A percentile compares a stretch with the other conserved stretches of the same genome.
These are phyloP conservation scores for Eulimnadia texana DNA, from an alignment of 1,140 invertebrate species.

Conservation along the genomic window DNA sequence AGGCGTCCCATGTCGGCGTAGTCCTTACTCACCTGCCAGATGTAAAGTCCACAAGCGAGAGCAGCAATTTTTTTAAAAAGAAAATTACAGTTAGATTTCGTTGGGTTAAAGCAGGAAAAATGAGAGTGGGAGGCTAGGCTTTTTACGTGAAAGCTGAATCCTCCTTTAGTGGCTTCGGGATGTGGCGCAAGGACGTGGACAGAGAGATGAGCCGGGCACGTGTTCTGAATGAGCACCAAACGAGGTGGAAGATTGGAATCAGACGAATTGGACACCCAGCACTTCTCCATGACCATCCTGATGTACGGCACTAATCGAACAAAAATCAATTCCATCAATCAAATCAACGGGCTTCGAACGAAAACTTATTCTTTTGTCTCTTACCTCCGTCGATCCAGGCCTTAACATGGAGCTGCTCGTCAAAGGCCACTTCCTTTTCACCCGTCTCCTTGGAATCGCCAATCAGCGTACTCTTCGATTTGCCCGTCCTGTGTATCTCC, in stretches of 20 bases:
- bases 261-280: conserved; percentile 23
- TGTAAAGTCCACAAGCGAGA: background rate
- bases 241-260: conserved; percentile 8
- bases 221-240: conserved; percentile 21
- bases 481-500: conserved; percentile 21
- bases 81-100: background rate
- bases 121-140: background rate
- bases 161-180: conserved; percentile 6
- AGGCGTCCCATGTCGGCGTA: conserved; percentile 19
- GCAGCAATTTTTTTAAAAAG: background rate
- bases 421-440: conserved; percentile 17
- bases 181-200: conserved; percentile 18
- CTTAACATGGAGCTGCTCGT: conserved; percentile 21
- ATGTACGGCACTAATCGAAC: conserved; percentile 19
- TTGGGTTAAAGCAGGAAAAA: background rate
- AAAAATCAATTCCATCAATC: conserved; percentile 12
- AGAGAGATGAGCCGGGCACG: conserved; percentile 22
- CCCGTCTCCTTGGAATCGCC: conserved; percentile 8
- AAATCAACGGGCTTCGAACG: background rate
- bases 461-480: background rate
- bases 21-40: conserved; percentile 21
- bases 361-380: background rate
- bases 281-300: conserved; percentile 24
- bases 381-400: conserved; percentile 22
- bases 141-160: conserved; percentile 21